Evolutionary conservation across 30 jellyfish, hydroid and myxozoan species (phyloP), one percentile per base, ranked within the genome.

Genomic region (Morbakka virulenta): DNA sequence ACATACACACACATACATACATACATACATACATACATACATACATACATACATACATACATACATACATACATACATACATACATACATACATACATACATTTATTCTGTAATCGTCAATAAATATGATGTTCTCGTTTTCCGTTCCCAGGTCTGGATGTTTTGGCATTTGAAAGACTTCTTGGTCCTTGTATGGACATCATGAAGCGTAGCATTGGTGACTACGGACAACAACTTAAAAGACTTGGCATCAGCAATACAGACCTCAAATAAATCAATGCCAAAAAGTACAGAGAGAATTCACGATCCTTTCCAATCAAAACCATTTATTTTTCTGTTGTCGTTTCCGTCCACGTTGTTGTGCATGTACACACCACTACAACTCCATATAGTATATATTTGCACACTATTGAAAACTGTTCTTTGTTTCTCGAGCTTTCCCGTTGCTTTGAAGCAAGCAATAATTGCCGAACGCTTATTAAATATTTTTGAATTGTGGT

Each of bases 161-260:
- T 92, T 0, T 57, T 71, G 88, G 98, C 96, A 31, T 92, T 92
- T 65, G 98, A 92, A 72, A 86, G 98, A 4, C 75, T 92, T 64
- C 87, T 92, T 17, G 98, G 98, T 67, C 79, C 98, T 11, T 92
- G 98, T 66, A 82, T 82, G 95, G 96, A 92, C 52, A 94, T 92
- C 70, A 92, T 92, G 98, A 85, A 92, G 82, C 85, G 98, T 28
- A 68, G 86, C 85, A 79, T 86, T 57, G 95, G 88, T 24, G 95
- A 85, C 77, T 92, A 92, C 80, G 98, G 86, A 57, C 96, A 79
- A 61, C 98, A 92, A 61, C 79, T 92, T 26, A 73, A 64, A 32
- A 84, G 81, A 78, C 89, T 92, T 33, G 98, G 98, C 61, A 48
- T 92, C 32, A 85, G 95, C 52, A 92, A 92, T 77, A 95, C 95